Evolutionary conservation across 2,888 invertebrate genomes (phyloP).

Genomic region (Thyatira batis): DNA sequence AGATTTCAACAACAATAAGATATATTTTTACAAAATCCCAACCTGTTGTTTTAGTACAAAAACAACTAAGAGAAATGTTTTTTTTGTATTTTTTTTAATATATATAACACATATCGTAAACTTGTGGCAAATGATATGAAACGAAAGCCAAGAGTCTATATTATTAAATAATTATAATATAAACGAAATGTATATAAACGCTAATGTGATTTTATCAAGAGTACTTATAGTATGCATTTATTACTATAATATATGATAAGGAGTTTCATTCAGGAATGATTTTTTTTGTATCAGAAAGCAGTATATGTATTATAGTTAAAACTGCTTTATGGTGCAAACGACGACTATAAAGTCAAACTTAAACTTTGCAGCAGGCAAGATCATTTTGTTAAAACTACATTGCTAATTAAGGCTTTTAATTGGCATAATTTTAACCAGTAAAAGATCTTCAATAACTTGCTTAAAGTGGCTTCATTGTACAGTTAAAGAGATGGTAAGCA

Average conservation of each 20-base stretch:
- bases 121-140: not conserved
- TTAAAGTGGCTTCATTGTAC: too few species aligned
- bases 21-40: not conserved
- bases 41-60: not conserved
- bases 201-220: constrained; percentile 13
- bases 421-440: too few species aligned
- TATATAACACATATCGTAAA: not conserved
- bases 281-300: not conserved
- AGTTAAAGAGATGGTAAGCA: too few species aligned
- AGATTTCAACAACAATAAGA: too few species aligned
- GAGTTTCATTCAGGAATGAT: not conserved
- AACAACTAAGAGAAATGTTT: not conserved
- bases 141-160: not conserved
- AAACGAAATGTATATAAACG: not conserved
- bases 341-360: too few species aligned
- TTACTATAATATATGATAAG: constrained; percentile 9
- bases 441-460: too few species aligned
- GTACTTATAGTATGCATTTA: constrained; percentile 33
- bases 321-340: too few species aligned
- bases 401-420: too few species aligned
- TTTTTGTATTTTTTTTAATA: not conserved
- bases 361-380: too few species aligned
- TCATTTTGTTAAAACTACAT: too few species aligned
- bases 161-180: not conserved
- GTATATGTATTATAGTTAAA: too few species aligned